Evolutionary conservation across 2,797 vertebrate genomes (phyloP).

Genomic region (Enteromius fasciolatus): DNA sequence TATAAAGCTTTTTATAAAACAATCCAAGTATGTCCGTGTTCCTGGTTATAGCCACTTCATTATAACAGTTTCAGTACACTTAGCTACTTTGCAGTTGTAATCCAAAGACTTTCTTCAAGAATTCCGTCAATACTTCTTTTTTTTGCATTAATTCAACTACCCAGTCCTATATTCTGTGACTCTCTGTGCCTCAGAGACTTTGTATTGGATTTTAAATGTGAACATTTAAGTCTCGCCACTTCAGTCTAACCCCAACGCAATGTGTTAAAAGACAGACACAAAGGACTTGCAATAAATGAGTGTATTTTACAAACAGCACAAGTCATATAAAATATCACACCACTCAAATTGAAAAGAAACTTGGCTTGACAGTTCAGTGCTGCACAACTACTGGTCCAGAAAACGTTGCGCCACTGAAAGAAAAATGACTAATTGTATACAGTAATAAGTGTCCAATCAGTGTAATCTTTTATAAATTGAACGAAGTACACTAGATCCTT

Average conservation of each 20-base stretch:
- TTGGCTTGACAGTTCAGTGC: background rate
- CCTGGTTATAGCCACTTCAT: background rate
- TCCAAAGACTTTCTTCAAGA: background rate
- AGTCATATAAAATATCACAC: constrained; percentile 11
- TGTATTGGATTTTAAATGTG: constrained; percentile 18
- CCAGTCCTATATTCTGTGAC: background rate
- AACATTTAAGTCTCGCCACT: background rate
- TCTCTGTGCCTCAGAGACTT: background rate
- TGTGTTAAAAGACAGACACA: constrained; percentile 8
- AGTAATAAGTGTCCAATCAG: background rate
- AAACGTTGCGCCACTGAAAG: background rate
- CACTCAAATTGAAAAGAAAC: constrained; percentile 13
- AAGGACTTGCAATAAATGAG: constrained; percentile 53
- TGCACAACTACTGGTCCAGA: constrained; percentile 3
- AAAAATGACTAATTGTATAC: background rate
- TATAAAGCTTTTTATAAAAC: background rate
- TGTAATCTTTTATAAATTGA: background rate
- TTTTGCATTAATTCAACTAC: background rate
- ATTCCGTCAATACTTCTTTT: background rate
- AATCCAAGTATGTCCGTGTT: background rate
- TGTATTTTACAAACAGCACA: constrained; percentile 70
- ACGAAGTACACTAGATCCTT: background rate
- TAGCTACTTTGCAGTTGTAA: background rate
- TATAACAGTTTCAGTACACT: background rate
- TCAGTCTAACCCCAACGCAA: constrained; percentile 10